phyloP scores from a whole-genome alignment of 2,888 invertebrate species.

The Ptychoptera contaminata region DNA sequence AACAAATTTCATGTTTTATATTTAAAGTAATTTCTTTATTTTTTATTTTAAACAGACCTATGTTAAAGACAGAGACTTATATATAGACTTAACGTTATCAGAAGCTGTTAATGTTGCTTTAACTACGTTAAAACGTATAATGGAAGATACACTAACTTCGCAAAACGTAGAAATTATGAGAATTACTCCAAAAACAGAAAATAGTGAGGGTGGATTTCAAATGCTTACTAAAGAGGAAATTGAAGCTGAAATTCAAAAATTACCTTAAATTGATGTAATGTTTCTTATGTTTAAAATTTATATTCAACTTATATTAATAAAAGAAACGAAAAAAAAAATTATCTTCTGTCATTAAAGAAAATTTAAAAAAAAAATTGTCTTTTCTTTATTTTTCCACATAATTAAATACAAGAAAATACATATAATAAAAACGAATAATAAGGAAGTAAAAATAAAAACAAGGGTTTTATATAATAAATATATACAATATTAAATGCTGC shows the following conservation, averaged over 20 bases:
- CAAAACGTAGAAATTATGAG: slow-evolving; percentile 96
- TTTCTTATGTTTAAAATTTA: no score
- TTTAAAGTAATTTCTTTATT: neutral
- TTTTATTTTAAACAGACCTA: neutral
- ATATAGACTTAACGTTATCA: slow-evolving; percentile 78
- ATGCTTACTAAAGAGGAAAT: slow-evolving; percentile 84
- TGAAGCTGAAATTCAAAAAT: slow-evolving; percentile 80
- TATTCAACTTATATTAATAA: no score
- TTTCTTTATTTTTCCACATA: no score
- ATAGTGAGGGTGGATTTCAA: slow-evolving; percentile 53
- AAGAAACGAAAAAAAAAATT: no score
- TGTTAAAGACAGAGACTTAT: slow-evolving; percentile 46
- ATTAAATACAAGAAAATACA: no score
- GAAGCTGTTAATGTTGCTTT: slow-evolving; percentile 86
- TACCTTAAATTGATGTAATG: no score
- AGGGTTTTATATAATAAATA: no score
- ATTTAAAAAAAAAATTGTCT: no score
- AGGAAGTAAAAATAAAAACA: no score
- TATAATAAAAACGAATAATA: no score
- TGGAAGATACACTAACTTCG: slow-evolving; percentile 97
- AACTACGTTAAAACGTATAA: slow-evolving; percentile 94
- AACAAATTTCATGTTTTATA: neutral
- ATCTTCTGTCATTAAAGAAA: no score
- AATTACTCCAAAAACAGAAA: slow-evolving; percentile 48
- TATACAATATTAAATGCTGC: no score